A percentile compares a stretch with the other conserved stretches of the same genome.
phyloP scores from a whole-genome alignment of 2,113 vertebrate genomes.

The Stigmatopora nigra region DNA sequence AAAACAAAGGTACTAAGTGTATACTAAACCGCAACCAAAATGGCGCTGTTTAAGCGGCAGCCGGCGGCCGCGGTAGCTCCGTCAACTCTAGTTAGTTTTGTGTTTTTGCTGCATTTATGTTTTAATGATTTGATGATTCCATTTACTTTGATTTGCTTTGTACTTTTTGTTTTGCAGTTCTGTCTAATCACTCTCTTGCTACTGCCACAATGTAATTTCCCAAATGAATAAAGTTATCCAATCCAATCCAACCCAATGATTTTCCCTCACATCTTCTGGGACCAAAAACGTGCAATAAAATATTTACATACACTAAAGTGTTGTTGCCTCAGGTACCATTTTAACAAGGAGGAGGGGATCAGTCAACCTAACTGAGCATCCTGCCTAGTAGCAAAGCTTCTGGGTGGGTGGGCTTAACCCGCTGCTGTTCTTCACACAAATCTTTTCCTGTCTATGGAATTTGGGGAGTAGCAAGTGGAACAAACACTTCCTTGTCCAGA shows the following conservation, averaged over 20 bases:
- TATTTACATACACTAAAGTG: background rate
- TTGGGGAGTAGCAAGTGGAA: conserved; percentile 7
- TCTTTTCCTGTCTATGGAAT: conserved; percentile 4
- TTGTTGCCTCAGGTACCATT: background rate
- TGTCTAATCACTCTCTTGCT: too few species aligned
- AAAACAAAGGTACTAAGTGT: background rate
- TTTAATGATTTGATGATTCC: too few species aligned
- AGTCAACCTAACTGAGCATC: conserved; percentile 7
- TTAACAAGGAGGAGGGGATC: background rate
- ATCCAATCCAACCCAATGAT: background rate
- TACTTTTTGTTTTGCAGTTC: too few species aligned
- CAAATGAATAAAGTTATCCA: too few species aligned
- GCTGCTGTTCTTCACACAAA: background rate
- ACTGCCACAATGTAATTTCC: too few species aligned
- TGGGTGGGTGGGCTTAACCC: conserved; percentile 8
- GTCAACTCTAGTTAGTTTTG: too few species aligned
- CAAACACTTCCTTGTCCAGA: conserved; percentile 7
- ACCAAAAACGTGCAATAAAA: background rate
- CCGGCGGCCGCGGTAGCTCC: too few species aligned
- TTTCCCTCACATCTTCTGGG: background rate
- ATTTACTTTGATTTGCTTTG: too few species aligned
- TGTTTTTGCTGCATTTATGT: too few species aligned
- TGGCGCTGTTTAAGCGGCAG: too few species aligned
- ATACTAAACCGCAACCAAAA: too few species aligned
- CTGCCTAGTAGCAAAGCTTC: conserved; percentile 17